Conservation (phyloP, 2,113 vertebrate genomes). For the Apodemus sylvaticus region DNA sequence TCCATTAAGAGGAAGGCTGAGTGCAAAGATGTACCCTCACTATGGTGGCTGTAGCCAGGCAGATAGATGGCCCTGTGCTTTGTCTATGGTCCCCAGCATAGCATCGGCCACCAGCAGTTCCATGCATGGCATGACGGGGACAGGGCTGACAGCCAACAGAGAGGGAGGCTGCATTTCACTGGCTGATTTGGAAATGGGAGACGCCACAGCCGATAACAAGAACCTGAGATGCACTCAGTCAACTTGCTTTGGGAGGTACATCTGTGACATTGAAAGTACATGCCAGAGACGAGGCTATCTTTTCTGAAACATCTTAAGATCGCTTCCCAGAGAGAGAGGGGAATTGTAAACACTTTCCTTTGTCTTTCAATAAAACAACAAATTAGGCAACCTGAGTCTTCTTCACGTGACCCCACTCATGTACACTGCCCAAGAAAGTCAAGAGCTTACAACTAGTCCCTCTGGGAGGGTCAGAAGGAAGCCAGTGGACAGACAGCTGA, state of each 20-base stretch:
- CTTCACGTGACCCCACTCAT: not conserved
- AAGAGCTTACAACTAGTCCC: not conserved
- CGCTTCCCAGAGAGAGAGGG: not conserved
- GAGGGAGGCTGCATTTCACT: not conserved
- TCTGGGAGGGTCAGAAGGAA: not conserved
- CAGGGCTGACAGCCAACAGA: not conserved
- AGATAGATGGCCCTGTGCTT: not conserved
- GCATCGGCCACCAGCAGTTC: not conserved
- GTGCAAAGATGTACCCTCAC: no score
- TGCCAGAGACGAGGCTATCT: not conserved
- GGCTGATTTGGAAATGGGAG: not conserved
- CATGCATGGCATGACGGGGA: no score
- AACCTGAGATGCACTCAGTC: not conserved
- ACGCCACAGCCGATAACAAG: not conserved
- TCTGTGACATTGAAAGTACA: not conserved
- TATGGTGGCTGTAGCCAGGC: accelerated
- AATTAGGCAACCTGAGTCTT: not conserved
- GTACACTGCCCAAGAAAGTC: not conserved
- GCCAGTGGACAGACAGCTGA: not conserved
- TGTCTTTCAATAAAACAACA: not conserved
- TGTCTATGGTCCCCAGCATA: not conserved
- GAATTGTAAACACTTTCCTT: no score
- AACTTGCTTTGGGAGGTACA: not conserved
- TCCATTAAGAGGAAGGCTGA: not conserved
- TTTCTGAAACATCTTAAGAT: not conserved